Evolutionary conservation across 1,140 invertebrate species (phyloP), one percentile per base, ranked within the genome.

Genomic region (Cyclina sinensis): DNA sequence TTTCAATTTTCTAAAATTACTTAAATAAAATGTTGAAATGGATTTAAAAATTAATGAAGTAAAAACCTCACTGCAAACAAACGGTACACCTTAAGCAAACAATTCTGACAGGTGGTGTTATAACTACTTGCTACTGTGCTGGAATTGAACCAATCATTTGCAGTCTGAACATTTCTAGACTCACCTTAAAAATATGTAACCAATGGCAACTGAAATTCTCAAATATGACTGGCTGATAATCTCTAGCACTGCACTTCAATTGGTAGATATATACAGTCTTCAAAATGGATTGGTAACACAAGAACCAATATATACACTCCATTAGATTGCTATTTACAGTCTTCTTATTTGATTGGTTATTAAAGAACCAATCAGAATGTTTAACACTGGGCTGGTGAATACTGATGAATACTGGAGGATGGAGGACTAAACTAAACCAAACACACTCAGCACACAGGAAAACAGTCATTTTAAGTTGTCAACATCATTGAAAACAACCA

Each of bases 401-500:
- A 84, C 32, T 51, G 74, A 78, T 78, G 74, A 78, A 78, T 54
- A 78, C 27, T 21, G 62, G 16, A 73, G 68, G 82, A 35, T 48
- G 62, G 21, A 73, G 32, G 24, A 73, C 82, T 84, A 84, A 84
- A 73, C 62, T 84, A 86, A 43, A 70, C 46, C 74, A 86, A 68
- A 86, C 54, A 86, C 84, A 86, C 70, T 37, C 65, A 65, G 16
- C 70, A 78, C 70, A 86, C 39, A 65, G 51, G 35, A 37, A 78
- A 39, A 78, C 30, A 65, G 48, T 79, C 68, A 78, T 37, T 86
- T 59, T 80, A 24, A 43, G 39, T 68, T 79, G 37, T 51, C 43
- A 43, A 48, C 70, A 78, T 86, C 84, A 86, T 43, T 86, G 68
- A 81, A 88, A 88, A 88, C 86, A 88, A 68, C 76, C 78, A 30